Conservation (phyloP, 2,113 vertebrate genomes). For the Apodemus speciosus region DNA sequence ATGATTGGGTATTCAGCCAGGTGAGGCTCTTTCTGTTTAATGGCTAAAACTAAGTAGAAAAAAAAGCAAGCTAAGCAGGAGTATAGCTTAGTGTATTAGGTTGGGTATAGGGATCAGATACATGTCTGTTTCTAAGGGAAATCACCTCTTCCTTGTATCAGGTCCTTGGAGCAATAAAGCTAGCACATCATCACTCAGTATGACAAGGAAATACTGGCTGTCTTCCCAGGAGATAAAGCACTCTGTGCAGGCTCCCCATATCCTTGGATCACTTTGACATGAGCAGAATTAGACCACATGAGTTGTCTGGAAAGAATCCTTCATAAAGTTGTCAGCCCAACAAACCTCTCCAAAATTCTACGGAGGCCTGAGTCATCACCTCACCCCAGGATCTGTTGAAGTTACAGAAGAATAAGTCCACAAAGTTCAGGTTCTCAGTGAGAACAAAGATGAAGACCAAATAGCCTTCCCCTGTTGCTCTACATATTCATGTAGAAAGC, state of each 20-base stretch:
- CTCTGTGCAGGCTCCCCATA: background rate
- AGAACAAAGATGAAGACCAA: background rate
- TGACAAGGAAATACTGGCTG: background rate
- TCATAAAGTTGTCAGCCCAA: background rate
- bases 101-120: background rate
- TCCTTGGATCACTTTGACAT: background rate
- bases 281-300: background rate
- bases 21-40: background rate
- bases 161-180: background rate
- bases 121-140: background rate
- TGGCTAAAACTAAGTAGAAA: slow-evolving; percentile 9
- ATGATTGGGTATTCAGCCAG: background rate
- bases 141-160: background rate
- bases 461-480: background rate
- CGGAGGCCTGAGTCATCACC: background rate
- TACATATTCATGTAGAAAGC: background rate
- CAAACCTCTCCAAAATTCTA: background rate
- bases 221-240: background rate
- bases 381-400: background rate
- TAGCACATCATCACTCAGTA: background rate
- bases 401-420: background rate
- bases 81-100: background rate
- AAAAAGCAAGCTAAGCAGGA: background rate
- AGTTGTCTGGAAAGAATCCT: background rate
- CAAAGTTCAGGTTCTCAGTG: background rate